Base-by-base conservation (phyloP, 2,113 vertebrate species). In the Bostrychus sinensis region DNA sequence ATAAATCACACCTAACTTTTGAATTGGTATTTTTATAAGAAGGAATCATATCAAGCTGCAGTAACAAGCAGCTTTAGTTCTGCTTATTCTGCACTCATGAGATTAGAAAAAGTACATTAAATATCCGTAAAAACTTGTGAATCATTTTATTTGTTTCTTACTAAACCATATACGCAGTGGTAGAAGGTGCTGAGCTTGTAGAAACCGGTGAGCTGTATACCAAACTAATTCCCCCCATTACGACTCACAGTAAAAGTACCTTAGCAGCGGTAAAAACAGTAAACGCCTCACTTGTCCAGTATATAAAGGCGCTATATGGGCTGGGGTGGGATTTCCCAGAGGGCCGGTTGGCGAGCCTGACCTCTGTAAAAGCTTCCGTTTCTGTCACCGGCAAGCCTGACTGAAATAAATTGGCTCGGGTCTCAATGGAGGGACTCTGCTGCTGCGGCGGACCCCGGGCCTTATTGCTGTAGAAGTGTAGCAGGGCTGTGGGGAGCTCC, bases 321-420 rank as follows among this genome's bases (percentile, higher is more conserved):
- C 79, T 67, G 53, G n/a, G n/a, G 60, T 68, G 66, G 75, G 78
- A 86, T 89, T 88, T 87, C 87, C 87, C 87, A 62, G 48, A 0
- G 70, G 85, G 65, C 73, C 30, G 53, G 66, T 85, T 83, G 85
- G 85, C 83, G 82, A 86, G 70, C 69, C 64, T 83, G 87, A 89
- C 87, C 87, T 86, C 85, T 78, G 83, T 82, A 78, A 88, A 78
- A 80, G 80, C 85, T 89, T 86, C 80, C 83, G 61, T 77, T 86
- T 82, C 78, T 88, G 87, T 89, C 87, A 86, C 82, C 82, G 69
- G 78, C 67, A 82, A n/a, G 80, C 69, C 74, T 61, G 75, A 83
- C 82, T 66, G 80, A 86, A 88, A 89, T 88, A 89, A 89, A 89
- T 89, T 89, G 87, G 85, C 83, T 89, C 69, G 23, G 76, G 87